Conservation (phyloP, 2,113 vertebrate species). For the Malurus elegans region DNA sequence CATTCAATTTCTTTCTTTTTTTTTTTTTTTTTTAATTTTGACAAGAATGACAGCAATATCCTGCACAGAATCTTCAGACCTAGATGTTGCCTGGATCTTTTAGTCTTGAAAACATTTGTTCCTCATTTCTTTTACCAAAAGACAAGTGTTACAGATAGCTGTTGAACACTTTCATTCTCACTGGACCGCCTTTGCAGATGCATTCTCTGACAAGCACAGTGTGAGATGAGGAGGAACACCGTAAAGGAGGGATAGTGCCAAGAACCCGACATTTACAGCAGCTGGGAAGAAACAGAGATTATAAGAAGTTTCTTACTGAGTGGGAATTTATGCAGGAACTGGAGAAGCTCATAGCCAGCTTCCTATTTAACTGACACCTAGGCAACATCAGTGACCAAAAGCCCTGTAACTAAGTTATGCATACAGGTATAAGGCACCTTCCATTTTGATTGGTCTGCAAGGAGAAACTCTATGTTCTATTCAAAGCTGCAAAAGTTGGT, state of each 20-base stretch:
- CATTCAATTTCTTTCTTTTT: neutral
- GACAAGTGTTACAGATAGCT: neutral
- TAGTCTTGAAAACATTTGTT: neutral
- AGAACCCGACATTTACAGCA: neutral
- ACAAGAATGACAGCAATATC: neutral
- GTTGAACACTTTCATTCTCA: neutral
- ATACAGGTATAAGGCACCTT: neutral
- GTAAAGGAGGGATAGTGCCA: neutral
- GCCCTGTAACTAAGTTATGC: neutral
- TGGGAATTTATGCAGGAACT: neutral
- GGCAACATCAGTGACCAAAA: neutral
- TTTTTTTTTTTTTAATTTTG: neutral
- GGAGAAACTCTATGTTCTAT: accelerated
- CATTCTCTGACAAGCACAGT: neutral
- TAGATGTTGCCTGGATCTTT: neutral
- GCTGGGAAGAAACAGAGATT: neutral
- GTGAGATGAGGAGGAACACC: neutral
- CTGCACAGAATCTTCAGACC: neutral
- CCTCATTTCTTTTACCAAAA: neutral
- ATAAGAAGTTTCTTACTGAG: neutral
- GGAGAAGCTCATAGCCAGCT: accelerated
- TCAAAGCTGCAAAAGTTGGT: neutral
- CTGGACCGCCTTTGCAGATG: neutral
- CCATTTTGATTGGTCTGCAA: accelerated
- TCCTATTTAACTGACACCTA: neutral